Evolutionary conservation across 2,888 invertebrate genomes (phyloP).

Genomic region (Fragum sueziense): DNA sequence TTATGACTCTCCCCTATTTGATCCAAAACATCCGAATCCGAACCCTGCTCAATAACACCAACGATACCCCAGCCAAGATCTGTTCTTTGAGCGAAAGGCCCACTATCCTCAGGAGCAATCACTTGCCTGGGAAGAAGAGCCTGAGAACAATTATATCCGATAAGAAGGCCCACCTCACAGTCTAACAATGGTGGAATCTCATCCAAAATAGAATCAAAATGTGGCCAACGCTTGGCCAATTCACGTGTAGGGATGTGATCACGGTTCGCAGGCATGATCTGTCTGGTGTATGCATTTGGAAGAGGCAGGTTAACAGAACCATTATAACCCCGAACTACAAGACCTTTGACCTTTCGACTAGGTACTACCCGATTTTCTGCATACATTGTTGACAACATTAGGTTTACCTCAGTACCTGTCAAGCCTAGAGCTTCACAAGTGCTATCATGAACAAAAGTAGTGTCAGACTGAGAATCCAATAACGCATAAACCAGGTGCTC

Average conservation of each 20-base stretch:
- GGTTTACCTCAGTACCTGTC: constrained; percentile 15
- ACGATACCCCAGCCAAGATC: constrained; percentile 60
- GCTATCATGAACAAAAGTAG: constrained; percentile 49
- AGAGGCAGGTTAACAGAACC: constrained; percentile 31
- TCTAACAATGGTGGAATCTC: constrained; percentile 32
- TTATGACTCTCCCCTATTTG: constrained; percentile 27
- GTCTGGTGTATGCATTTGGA: constrained; percentile 52
- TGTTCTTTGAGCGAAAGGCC: constrained; percentile 54
- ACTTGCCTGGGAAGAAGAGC: constrained; percentile 57
- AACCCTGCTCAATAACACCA: constrained; percentile 22
- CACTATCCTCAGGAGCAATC: constrained; percentile 36
- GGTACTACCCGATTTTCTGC: constrained; percentile 29
- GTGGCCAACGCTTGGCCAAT: constrained; percentile 34
- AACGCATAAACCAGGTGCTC: constrained; percentile 61
- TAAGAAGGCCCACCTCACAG: constrained; percentile 51
- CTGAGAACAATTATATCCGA: constrained; percentile 61
- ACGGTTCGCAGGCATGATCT: constrained; percentile 53
- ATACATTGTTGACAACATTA: constrained; percentile 54
- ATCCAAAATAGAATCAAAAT: constrained; percentile 33
- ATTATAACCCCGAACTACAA: constrained; percentile 45
- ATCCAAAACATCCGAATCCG: too few relatives aligned
- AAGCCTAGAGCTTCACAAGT: constrained; percentile 39
- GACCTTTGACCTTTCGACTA: constrained; percentile 29
- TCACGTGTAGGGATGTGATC: constrained; percentile 49
- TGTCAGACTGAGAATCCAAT: constrained; percentile 61